Conservation (phyloP, 2,888 invertebrate genomes). For the Eurois occulta region DNA sequence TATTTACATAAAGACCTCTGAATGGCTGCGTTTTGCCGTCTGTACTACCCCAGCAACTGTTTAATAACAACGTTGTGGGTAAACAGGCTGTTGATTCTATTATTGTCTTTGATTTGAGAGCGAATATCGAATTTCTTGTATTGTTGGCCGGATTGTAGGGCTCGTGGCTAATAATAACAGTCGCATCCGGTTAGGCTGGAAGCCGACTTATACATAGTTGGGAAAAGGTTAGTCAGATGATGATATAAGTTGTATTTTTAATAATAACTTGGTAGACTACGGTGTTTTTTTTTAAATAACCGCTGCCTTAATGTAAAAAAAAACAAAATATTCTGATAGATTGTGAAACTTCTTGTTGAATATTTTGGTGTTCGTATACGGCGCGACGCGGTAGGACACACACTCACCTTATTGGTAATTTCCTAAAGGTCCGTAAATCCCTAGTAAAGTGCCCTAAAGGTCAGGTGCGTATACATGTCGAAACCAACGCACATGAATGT, state of each 20-base stretch:
- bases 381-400: conserved; percentile 10
- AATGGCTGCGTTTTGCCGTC: conserved; percentile 29
- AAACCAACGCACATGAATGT: background rate
- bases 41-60: conserved; percentile 32
- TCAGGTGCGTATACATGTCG: conserved; percentile 19
- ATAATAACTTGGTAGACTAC: background rate
- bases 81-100: conserved; percentile 26
- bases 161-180: background rate
- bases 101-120: conserved; percentile 6
- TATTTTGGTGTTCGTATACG: background rate
- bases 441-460: conserved; percentile 35
- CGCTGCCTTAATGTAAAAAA: background rate
- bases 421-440: conserved; percentile 37
- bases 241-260: background rate
- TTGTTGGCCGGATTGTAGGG: background rate
- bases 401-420: conserved; percentile 40
- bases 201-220: background rate
- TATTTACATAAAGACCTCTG: conserved; percentile 29
- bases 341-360: background rate
- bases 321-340: background rate
- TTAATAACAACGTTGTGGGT: conserved; percentile 7
- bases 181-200: background rate
- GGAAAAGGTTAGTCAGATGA: background rate
- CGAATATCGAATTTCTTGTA: conserved; percentile 30
- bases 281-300: background rate